Percentiles rank a stretch among this genome's conserved stretches.
Conservation (phyloP, 2,797 vertebrate genomes). For the Numenius phaeopus region DNA sequence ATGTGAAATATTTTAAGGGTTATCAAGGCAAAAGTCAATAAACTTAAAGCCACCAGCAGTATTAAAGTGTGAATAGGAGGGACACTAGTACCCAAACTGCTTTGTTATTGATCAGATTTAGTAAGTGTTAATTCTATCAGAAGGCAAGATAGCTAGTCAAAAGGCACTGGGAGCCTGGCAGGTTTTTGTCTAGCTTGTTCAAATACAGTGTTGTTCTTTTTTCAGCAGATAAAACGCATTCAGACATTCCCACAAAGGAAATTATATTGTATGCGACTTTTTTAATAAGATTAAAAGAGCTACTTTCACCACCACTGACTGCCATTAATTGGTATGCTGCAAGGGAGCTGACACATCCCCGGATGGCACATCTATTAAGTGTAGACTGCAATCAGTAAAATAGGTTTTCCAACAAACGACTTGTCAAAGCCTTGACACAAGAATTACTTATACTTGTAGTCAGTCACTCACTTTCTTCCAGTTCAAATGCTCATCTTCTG, state of each 20-base stretch:
- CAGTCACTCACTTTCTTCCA: conserved; percentile 28
- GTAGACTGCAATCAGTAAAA: conserved; percentile 63
- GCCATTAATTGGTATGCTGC: conserved; percentile 65
- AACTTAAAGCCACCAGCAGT: neutral
- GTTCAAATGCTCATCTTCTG: conserved; percentile 36
- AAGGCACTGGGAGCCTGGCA: neutral
- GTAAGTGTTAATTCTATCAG: neutral
- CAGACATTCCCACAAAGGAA: conserved; percentile 47
- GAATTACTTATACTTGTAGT: conserved; percentile 63
- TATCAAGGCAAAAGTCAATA: conserved; percentile 31
- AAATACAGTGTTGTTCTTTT: neutral
- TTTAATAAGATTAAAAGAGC: conserved; percentile 64
- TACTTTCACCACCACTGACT: conserved; percentile 53
- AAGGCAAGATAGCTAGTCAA: neutral
- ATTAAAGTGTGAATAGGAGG: neutral
- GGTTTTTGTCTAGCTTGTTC: conserved; percentile 9
- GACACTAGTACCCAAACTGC: neutral
- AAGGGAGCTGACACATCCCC: conserved; percentile 48
- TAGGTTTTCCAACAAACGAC: conserved; percentile 59
- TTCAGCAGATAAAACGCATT: neutral
- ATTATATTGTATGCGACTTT: conserved; percentile 36
- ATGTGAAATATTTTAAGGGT: conserved; percentile 4
- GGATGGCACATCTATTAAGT: conserved; percentile 62
- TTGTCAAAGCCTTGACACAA: conserved; percentile 60
- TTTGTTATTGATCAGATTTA: neutral